A percentile compares a stretch with the other conserved stretches of the same genome.
phyloP scores from a whole-genome alignment of 2,113 vertebrate species.

The Catagonus wagneri region DNA sequence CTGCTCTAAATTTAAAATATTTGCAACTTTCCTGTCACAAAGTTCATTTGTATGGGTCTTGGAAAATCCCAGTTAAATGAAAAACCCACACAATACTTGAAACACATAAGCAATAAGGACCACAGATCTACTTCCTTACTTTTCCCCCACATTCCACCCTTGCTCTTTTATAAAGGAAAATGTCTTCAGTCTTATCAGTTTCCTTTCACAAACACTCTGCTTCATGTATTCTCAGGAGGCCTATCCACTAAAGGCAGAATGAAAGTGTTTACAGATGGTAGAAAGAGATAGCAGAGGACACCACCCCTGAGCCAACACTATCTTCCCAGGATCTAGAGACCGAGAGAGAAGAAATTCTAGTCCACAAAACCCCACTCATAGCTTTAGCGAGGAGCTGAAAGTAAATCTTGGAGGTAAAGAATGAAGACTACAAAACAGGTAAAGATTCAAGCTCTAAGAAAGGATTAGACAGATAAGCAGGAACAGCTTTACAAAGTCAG shows the following conservation, averaged over 20 bases:
- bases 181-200: slow-evolving; percentile 69
- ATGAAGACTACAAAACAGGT: slow-evolving; percentile 71
- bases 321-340: slow-evolving; percentile 71
- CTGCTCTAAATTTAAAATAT: slow-evolving; percentile 24
- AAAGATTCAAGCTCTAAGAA: slow-evolving; percentile 64
- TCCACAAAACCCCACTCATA: slow-evolving; percentile 79
- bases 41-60: background rate
- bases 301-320: slow-evolving; percentile 45
- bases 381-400: slow-evolving; percentile 68
- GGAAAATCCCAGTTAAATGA: slow-evolving; percentile 48
- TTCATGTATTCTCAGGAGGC: slow-evolving; percentile 72
- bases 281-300: slow-evolving; percentile 65
- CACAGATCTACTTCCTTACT: slow-evolving; percentile 34
- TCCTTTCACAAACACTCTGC: slow-evolving; percentile 73
- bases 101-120: background rate
- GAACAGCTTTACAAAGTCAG: slow-evolving; percentile 57
- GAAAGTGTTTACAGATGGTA: slow-evolving; percentile 82
- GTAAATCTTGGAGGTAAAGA: slow-evolving; percentile 74
- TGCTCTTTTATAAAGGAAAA: slow-evolving; percentile 60
- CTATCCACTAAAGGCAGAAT: slow-evolving; percentile 68
- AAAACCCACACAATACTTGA: slow-evolving; percentile 17
- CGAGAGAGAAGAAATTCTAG: slow-evolving; percentile 77
- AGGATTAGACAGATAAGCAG: slow-evolving; percentile 58
- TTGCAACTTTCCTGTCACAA: slow-evolving; percentile 35
- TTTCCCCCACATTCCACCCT: slow-evolving; percentile 60